Conservation (phyloP, 1,140 invertebrate genomes). For the Zophobas morio region DNA sequence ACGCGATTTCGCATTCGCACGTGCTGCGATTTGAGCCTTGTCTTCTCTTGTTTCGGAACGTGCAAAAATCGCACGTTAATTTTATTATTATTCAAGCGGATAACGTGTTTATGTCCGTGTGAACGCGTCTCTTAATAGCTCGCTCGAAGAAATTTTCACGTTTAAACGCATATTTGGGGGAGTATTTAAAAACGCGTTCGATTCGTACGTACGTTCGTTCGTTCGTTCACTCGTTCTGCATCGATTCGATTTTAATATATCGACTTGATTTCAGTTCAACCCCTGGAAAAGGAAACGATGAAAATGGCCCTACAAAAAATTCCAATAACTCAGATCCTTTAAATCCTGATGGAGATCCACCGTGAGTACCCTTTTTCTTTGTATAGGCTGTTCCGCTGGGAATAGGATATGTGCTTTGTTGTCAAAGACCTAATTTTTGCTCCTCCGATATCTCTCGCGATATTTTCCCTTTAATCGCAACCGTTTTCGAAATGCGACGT, state of each 20-base stretch:
- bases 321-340: constrained; percentile 73
- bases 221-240: background rate
- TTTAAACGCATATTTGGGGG: no score
- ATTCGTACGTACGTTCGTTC: no score
- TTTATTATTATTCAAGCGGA: no score
- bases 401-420: background rate
- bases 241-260: constrained; percentile 24
- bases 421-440: background rate
- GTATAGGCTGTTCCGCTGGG: constrained; percentile 2
- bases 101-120: no score
- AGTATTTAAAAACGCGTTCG: no score
- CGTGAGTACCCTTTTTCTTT: constrained; percentile 70
- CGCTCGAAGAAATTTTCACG: no score
- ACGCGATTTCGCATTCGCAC: background rate
- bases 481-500: background rate
- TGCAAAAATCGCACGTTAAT: no score
- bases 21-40: no score
- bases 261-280: constrained; percentile 71
- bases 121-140: no score
- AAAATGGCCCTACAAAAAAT: constrained; percentile 75
- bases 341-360: constrained; percentile 74
- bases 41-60: no score
- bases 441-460: background rate
- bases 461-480: constrained; percentile 2
- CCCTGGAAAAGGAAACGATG: constrained; percentile 74